Base-by-base conservation (phyloP, 2,113 vertebrate genomes). In the Pangasianodon hypophthalmus region DNA sequence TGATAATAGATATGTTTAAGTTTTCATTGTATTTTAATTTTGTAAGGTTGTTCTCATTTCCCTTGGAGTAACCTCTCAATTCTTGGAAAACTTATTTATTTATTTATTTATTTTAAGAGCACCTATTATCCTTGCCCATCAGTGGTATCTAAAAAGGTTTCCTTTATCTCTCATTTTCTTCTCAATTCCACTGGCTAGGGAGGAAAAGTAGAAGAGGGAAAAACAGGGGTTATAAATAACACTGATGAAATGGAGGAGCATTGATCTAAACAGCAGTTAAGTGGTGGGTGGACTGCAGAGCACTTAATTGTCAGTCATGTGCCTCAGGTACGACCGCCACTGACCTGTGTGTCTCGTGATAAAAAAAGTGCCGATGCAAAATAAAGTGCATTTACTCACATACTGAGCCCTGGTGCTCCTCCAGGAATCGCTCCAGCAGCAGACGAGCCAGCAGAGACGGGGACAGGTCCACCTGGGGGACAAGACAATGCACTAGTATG, bases 361-460 rank as follows among this genome's bases (percentile, higher is more conserved):
- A 93, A 95, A 95, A 88, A 95, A 88, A 95, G 90, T 93, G 88
- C 69, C 18, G 94, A 90, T 94, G 46, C 82, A 79, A 89, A 85
- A 46, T 52, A 83, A 77, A 90, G 88, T 3, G 3, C 6, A 26
- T 90, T 86, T 94, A 98, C 98, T 97, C 95, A 98, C 98, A 95
- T 90, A 94, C 91, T 91, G 91, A 92, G 92, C 96, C 96, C 13
- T 97, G 95, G 41, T 92, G 94, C 85, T 97, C 97, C 92, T 97
- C 97, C 32, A 99, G 96, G 93, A 96, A 99, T 92, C 96, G 96
- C 95, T 98, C 98, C 91, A 99, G 93, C 90, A 98, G 95, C 94
- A 98, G 94, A 86, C 98, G 97, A 94, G 97, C 98, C 97, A 99
- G 97, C 93, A 99, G 91, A 10, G 98, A 97, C 87, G 98, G 98